phyloP scores from a whole-genome alignment of 2,888 invertebrate species.

The Meiosimyza platycephala region DNA sequence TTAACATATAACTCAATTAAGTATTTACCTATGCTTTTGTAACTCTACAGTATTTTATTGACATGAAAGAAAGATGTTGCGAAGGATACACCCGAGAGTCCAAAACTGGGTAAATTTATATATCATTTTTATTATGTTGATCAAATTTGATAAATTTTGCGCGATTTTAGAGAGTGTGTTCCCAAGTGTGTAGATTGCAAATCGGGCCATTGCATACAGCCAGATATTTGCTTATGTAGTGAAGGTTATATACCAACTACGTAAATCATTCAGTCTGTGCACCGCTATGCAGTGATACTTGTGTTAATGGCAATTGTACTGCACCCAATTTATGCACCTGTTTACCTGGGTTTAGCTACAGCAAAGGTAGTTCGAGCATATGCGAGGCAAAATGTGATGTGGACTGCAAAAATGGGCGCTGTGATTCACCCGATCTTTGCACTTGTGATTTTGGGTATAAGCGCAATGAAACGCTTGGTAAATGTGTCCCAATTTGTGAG shows the following conservation, averaged over 20 bases:
- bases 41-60: slow-evolving; percentile 51
- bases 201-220: slow-evolving; percentile 57
- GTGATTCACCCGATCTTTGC: slow-evolving; percentile 71
- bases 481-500: slow-evolving; percentile 58
- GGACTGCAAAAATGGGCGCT: slow-evolving; percentile 68
- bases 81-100: slow-evolving; percentile 54
- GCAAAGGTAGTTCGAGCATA: slow-evolving; percentile 51
- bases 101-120: slow-evolving; percentile 7
- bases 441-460: slow-evolving; percentile 69
- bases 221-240: slow-evolving; percentile 57
- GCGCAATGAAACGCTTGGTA: slow-evolving; percentile 47
- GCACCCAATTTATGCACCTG: slow-evolving; percentile 60
- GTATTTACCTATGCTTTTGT: too few species aligned
- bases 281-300: slow-evolving; percentile 55
- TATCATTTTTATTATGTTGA: not conserved
- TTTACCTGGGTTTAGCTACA: slow-evolving; percentile 49
- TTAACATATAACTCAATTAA: too few species aligned
- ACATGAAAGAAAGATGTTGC: slow-evolving; percentile 59
- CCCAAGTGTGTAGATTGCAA: slow-evolving; percentile 60
- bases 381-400: slow-evolving; percentile 64
- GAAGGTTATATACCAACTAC: slow-evolving; percentile 56
- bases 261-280: slow-evolving; percentile 52
- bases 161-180: slow-evolving; percentile 52
- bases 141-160: not conserved
- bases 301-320: slow-evolving; percentile 59